Evolutionary conservation across 2,888 invertebrate species (phyloP).

Genomic region (Cheilosia grossa): DNA sequence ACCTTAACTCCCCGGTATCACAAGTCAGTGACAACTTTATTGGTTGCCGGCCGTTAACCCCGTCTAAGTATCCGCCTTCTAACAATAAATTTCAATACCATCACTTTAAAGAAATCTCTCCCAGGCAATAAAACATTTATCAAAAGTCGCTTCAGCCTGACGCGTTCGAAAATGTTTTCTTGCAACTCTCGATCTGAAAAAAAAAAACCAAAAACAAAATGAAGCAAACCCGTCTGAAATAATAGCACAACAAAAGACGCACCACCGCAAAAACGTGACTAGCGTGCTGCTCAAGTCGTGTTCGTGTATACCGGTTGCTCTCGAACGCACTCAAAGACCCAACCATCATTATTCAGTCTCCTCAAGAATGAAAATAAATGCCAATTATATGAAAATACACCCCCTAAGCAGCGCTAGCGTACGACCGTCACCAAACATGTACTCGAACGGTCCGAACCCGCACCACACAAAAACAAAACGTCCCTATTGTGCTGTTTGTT

Average conservation of each 20-base stretch:
- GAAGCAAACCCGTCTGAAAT: neutral
- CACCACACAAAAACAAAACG: too few relatives aligned
- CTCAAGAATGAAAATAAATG: constrained; percentile 40
- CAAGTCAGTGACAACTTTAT: too few relatives aligned
- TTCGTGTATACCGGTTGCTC: constrained; percentile 14
- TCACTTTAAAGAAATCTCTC: constrained; percentile 16
- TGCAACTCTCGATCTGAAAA: neutral
- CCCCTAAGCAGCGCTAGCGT: neutral
- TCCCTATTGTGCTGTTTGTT: too few relatives aligned
- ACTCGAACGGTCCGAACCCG: neutral
- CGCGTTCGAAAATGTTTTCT: constrained; percentile 11
- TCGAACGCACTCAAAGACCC: constrained; percentile 13
- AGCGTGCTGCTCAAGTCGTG: constrained; percentile 11
- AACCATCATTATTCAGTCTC: constrained; percentile 29
- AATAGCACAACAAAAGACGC: neutral
- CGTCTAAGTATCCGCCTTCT: neutral
- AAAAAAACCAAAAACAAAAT: constrained; percentile 1
- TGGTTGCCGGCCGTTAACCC: neutral
- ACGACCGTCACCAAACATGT: neutral
- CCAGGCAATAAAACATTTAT: constrained; percentile 44
- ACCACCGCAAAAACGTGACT: constrained; percentile 45
- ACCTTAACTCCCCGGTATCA: too few relatives aligned
- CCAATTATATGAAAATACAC: constrained; percentile 32
- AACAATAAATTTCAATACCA: constrained; percentile 40
- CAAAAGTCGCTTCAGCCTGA: constrained; percentile 24